These are phyloP conservation scores for Petrophora chlorosata DNA, from an alignment of 2,888 invertebrate species.

Conservation along the genomic window DNA sequence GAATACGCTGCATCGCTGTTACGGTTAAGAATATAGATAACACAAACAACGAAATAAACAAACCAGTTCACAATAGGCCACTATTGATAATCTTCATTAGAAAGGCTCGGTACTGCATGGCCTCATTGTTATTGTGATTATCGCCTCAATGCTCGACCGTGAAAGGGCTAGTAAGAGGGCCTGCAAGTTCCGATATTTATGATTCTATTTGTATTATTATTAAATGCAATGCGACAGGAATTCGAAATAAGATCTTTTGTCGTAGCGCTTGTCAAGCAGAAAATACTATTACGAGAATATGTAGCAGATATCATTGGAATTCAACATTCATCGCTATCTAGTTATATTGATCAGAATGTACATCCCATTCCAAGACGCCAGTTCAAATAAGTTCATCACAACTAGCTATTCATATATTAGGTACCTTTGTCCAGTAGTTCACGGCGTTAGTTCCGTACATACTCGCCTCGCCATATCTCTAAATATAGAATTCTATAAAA, in stretches of 20 bases:
- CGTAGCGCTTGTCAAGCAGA: too few species aligned
- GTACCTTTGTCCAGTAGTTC: constrained; percentile 53
- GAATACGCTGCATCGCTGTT: constrained; percentile 13
- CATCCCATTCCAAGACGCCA: neutral
- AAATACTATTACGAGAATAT: too few species aligned
- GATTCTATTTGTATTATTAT: constrained; percentile 36
- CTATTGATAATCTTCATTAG: constrained; percentile 57
- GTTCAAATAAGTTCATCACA: constrained; percentile 1
- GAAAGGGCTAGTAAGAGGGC: too few species aligned
- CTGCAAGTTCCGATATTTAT: neutral
- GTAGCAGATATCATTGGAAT: too few species aligned
- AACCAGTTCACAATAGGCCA: constrained; percentile 44
- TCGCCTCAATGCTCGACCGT: constrained; percentile 57
- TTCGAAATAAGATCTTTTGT: constrained; percentile 22
- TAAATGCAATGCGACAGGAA: constrained; percentile 39
- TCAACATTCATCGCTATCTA: too few species aligned
- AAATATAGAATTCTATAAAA: constrained; percentile 69
- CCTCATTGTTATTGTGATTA: constrained; percentile 72
- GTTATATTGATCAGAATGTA: neutral
- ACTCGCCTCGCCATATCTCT: constrained; percentile 58
- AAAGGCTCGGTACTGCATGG: constrained; percentile 61
- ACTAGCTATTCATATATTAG: constrained; percentile 16
- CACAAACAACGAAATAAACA: constrained; percentile 42
- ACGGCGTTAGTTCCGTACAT: constrained; percentile 45
- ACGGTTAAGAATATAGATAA: constrained; percentile 23